Conservation (phyloP, 2,113 vertebrate genomes). For the Bagarius yarrelli region DNA sequence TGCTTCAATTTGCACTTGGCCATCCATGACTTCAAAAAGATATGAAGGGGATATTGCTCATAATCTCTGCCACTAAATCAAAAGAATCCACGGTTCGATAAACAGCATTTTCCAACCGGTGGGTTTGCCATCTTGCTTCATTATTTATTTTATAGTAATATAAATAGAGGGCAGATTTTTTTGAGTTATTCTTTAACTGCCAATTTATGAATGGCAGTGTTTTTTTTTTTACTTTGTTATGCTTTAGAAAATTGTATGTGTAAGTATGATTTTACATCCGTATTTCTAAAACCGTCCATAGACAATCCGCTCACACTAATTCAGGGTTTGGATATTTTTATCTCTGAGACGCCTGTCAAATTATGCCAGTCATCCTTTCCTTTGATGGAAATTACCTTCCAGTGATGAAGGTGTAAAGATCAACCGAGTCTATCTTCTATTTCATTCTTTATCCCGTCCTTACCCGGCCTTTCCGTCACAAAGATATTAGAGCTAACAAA, state of each 20-base stretch:
- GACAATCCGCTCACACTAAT: slow-evolving; percentile 11
- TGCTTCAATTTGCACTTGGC: slow-evolving; percentile 49
- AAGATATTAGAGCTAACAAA: background rate
- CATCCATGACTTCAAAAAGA: slow-evolving; percentile 52
- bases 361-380: slow-evolving; percentile 6
- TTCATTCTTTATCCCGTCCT: slow-evolving; percentile 15
- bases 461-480: background rate
- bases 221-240: slow-evolving; percentile 2
- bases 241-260: background rate
- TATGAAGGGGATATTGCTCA: slow-evolving; percentile 49
- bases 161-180: slow-evolving; percentile 34
- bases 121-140: slow-evolving; percentile 30
- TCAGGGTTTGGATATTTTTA: slow-evolving; percentile 21
- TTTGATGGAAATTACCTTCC: background rate
- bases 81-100: slow-evolving; percentile 43
- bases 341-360: slow-evolving; percentile 16
- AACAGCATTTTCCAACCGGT: slow-evolving; percentile 45
- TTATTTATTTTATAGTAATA: slow-evolving; percentile 41
- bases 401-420: slow-evolving; percentile 31
- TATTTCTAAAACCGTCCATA: slow-evolving; percentile 17
- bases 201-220: background rate
- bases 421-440: slow-evolving; percentile 10
- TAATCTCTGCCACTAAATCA: slow-evolving; percentile 55
- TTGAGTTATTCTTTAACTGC: background rate
- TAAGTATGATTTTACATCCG: slow-evolving; percentile 16